These are phyloP conservation scores for Ictidomys tridecemlineatus DNA, from an alignment of 2,113 vertebrate genomes.

Conservation along the genomic window DNA sequence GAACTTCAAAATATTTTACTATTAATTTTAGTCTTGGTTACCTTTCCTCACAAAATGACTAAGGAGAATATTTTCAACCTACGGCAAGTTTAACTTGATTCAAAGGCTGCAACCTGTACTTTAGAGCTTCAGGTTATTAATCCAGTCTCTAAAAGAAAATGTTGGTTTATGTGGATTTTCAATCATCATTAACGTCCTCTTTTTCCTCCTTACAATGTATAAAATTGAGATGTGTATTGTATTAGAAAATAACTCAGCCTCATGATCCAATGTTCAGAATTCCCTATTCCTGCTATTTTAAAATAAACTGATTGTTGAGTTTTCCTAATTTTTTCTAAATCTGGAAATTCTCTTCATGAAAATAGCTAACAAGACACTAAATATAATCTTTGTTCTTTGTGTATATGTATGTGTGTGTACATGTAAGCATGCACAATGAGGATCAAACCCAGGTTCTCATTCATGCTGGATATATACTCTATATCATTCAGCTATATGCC, in stretches of 20 bases:
- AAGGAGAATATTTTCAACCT: neutral
- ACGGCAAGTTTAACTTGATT: neutral
- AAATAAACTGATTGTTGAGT: neutral
- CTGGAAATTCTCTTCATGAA: constrained; percentile 22
- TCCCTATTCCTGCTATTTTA: neutral
- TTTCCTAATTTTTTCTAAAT: constrained; percentile 9
- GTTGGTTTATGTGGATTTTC: neutral
- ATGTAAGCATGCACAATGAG: neutral
- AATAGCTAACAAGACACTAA: neutral
- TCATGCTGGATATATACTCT: neutral
- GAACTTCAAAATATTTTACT: neutral
- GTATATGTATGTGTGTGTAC: too few species aligned
- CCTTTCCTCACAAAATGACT: neutral
- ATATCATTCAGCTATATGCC: neutral
- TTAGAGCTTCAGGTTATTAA: neutral
- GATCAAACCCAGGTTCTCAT: neutral
- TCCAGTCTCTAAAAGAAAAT: neutral
- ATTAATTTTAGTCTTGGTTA: neutral
- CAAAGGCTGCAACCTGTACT: neutral
- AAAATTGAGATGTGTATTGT: neutral
- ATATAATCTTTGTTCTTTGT: neutral
- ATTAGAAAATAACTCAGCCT: neutral
- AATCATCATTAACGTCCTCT: neutral
- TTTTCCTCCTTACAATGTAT: neutral
- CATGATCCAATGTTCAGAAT: neutral